Evolutionary conservation across 2,888 invertebrate genomes (phyloP).

Genomic region (Stenichneumon culpator): DNA sequence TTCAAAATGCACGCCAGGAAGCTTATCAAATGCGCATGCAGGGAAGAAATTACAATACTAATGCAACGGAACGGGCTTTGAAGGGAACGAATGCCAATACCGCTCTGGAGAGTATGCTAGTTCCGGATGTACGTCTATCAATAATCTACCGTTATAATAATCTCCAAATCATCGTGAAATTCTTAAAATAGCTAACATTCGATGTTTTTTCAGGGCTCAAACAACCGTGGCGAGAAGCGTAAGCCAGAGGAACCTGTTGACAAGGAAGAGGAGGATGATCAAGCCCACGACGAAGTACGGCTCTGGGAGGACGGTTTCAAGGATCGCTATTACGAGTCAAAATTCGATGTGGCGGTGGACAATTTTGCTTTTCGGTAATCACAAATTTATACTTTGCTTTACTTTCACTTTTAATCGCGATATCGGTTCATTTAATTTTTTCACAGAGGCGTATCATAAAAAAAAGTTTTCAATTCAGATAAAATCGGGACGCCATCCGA

Average conservation of each 20-base stretch:
- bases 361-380: slow-evolving; percentile 92
- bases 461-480: background rate
- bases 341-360: slow-evolving; percentile 92
- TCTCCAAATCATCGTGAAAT: background rate
- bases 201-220: slow-evolving; percentile 71
- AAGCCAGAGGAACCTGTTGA: slow-evolving; percentile 83
- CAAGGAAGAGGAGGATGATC: slow-evolving; percentile 88
- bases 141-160: background rate
- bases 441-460: background rate
- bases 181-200: background rate
- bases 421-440: background rate
- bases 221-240: slow-evolving; percentile 86
- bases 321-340: slow-evolving; percentile 98
- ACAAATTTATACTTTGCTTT: background rate
- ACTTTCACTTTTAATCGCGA: background rate
- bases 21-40: slow-evolving; percentile 90
- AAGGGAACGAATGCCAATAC: slow-evolving; percentile 72
- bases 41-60: slow-evolving; percentile 80
- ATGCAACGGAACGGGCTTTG: slow-evolving; percentile 71
- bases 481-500: background rate
- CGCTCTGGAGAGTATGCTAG: slow-evolving; percentile 86
- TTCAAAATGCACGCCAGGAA: slow-evolving; percentile 91
- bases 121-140: slow-evolving; percentile 80
- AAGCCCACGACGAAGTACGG: slow-evolving; percentile 94
- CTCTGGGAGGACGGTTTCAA: slow-evolving; percentile 99